Evolutionary conservation across 2,113 vertebrate genomes (phyloP), one percentile per base, ranked within the genome.

Genomic region (Ceyx margarethae): DNA sequence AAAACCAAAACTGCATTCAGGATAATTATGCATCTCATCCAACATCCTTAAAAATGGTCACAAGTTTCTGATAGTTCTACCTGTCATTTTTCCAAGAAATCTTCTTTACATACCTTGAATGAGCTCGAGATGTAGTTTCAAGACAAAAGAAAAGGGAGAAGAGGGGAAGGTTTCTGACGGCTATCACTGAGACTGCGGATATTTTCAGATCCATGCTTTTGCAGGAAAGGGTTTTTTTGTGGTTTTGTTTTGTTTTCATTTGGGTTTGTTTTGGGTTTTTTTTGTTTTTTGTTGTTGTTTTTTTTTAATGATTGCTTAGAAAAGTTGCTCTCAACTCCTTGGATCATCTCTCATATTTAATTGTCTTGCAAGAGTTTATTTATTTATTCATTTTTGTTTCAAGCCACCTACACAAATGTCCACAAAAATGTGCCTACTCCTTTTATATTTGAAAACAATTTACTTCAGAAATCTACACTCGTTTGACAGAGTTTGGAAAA

Each of bases 11-110:
- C 93, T 35, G 61, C 31, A 35, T 54, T 80, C 67, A 28, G 80
- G 67, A 82, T 73, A 85, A 92, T 79, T 62, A 76, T 51, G 72
- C 40, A 74, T 71, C 76, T 92, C 54, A 82, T 43, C 83, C 67
- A 87, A 69, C 71, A 62, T 53, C 33, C 56, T 87, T 82, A 77
- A 82, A 82, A 94, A 95, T 28, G 71, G 54, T 66, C 90, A 81
- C 50, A 58, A 75, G 53, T 79, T 88, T 65, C 48, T 87, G 77
- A 89, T 26, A 84, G 68, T 20, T 79, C 57, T 68, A 93, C 82
- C 81, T 92, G 73, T 62, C 58, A 85, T 62, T 90, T 90, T 73
- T 68, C 42, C 76, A 90, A 72, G 31, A 69, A 33, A 81, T 76
- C 58, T 76, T 87, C 58, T 50, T 29, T 62, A n/a, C 4, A 1